Conservation (phyloP, 2,797 vertebrate genomes). For the Nannoperca australis region DNA sequence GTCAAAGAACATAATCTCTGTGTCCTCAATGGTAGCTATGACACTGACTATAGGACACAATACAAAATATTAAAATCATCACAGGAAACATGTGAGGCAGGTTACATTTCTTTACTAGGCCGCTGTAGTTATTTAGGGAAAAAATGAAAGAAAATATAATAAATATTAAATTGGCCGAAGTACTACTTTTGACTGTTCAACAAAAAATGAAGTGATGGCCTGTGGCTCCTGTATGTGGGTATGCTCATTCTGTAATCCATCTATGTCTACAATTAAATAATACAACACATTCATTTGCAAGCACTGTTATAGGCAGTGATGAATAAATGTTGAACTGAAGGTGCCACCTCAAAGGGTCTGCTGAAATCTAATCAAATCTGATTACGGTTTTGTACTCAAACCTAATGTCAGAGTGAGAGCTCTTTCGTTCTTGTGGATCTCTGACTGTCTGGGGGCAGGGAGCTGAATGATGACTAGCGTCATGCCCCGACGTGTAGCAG, state of each 20-base stretch:
- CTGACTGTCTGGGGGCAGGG: slow-evolving; percentile 5
- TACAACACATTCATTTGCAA: too few relatives aligned
- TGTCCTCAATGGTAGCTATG: too few relatives aligned
- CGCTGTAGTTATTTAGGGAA: background rate
- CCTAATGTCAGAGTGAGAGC: slow-evolving; percentile 26
- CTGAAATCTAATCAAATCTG: background rate
- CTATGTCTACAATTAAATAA: too few relatives aligned
- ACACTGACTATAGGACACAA: background rate
- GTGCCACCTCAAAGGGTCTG: too few relatives aligned
- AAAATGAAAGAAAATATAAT: background rate
- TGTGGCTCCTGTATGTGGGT: too few relatives aligned
- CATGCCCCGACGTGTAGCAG: slow-evolving; percentile 6
- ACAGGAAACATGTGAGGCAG: background rate
- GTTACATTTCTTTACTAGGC: background rate
- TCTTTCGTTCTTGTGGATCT: background rate
- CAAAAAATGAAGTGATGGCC: background rate
- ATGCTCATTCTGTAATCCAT: too few relatives aligned
- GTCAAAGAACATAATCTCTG: too few relatives aligned
- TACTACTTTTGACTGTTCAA: background rate
- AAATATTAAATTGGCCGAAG: background rate
- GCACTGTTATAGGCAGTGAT: too few relatives aligned
- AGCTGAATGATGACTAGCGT: background rate
- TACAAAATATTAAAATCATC: background rate
- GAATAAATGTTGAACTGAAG: too few relatives aligned
- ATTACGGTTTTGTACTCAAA: background rate